Percentiles rank a stretch among this genome's conserved stretches.
Conservation (phyloP, 2,113 vertebrate species). For the Carollia perspicillata region DNA sequence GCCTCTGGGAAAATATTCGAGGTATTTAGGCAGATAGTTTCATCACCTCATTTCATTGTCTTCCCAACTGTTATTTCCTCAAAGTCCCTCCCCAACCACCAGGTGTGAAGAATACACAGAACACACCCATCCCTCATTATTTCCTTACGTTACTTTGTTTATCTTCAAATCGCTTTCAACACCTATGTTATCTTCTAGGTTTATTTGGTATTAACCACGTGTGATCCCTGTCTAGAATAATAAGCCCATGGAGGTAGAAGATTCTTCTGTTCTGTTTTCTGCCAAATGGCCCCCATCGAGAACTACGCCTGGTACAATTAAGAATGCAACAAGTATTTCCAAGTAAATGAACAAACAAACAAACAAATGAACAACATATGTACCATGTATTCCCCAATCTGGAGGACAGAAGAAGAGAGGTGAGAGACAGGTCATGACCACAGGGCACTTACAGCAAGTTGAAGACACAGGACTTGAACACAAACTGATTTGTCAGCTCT, state of each 20-base stretch:
- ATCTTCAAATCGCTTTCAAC: neutral
- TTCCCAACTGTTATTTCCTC: neutral
- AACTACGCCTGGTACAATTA: neutral
- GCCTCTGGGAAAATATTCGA: neutral
- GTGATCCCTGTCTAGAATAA: neutral
- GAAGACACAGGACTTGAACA: neutral
- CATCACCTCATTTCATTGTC: neutral
- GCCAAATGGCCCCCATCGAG: neutral
- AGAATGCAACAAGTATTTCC: neutral
- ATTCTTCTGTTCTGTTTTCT: neutral
- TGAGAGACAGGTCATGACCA: fast-evolving
- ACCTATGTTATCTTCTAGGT: neutral
- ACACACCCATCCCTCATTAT: fast-evolving
- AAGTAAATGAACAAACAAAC: neutral
- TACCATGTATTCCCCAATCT: neutral
- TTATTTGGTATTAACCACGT: neutral
- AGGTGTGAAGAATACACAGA: neutral
- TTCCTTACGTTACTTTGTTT: neutral
- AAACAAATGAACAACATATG: neutral
- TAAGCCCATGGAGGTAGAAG: neutral
- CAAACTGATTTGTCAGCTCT: neutral
- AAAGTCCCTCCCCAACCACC: neutral
- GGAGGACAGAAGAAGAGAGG: neutral
- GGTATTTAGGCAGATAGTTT: neutral
- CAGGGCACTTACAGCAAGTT: neutral